Evolutionary conservation across 1,140 invertebrate species (phyloP), one percentile per base, ranked within the genome.

Genomic region (Hylyphantes graminicola): DNA sequence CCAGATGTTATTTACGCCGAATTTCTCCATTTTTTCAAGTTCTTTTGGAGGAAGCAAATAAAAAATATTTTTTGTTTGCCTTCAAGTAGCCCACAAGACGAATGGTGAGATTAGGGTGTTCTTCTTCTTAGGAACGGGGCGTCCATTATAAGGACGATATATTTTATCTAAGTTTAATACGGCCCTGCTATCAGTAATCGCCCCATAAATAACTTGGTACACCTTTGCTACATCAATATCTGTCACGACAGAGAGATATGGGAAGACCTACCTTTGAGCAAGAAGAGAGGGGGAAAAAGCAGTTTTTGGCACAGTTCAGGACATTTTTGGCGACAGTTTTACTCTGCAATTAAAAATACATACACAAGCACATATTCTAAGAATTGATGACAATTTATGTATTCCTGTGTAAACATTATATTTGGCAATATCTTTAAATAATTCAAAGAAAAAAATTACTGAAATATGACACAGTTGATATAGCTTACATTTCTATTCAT

Each of bases 131-230:
- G 48, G 51, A 35, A 35, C 35, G 35, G 35, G 35, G 48, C 48
- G 77, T 35, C 17, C 48, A 73, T 74, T 65, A 75, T 83, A 70
- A 74, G 57, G 53, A 13, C 63, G 21, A 72, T 67, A 67, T 83
- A 75, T 75, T 83, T 83, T 83, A 83, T 83, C 80, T 83, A 65
- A 75, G 57, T 64, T 83, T 83, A 75, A 83, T 74, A 59, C 80
- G 64, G 74, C 75, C 50, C 19, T 17, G 70, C 75, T 74, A 83
- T 83, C 80, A 74, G 35, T 65, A 75, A 83, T 64, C 72, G 80
- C 21, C 48, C n/a, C 80, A 83, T 83, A 75, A 83, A 83, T 74
- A 83, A 75, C 21, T 73, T 51, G 21, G 21, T 81, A 81, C 79
- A 81, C 79, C 79, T 81, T 81, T 19, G 67, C 73, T 81, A 81